Conservation (phyloP, 2,888 invertebrate genomes). For the Callimorpha dominula region DNA sequence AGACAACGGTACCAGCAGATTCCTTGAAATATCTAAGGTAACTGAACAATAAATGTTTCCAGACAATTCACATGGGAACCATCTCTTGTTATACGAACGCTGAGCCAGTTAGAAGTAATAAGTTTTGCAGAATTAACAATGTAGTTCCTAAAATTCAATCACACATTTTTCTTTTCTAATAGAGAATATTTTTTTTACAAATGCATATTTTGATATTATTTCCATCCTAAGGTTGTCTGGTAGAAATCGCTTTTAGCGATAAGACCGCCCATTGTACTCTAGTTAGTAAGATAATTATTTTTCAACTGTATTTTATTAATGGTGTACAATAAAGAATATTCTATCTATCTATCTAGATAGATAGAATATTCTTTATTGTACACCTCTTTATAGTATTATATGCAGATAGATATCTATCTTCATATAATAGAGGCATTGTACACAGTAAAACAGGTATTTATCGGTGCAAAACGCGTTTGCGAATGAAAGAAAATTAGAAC, state of each 20-base stretch:
- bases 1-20: constrained; percentile 14
- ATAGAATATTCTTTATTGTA: no score
- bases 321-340: no score
- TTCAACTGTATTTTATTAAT: no score
- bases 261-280: no score
- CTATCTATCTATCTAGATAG: no score
- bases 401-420: no score
- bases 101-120: constrained; percentile 38
- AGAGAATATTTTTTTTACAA: constrained; percentile 34
- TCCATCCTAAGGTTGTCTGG: no score
- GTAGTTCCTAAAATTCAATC: constrained; percentile 50
- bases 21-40: constrained; percentile 11
- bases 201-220: no score
- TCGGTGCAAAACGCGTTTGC: constrained; percentile 61
- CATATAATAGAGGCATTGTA: constrained; percentile 65
- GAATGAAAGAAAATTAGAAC: constrained; percentile 66
- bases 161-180: constrained; percentile 41
- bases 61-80: constrained; percentile 29
- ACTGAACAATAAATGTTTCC: constrained; percentile 35
- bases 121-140: constrained; percentile 42
- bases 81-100: constrained; percentile 20
- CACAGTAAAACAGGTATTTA: constrained; percentile 62
- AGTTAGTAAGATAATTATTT: no score
- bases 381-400: no score
- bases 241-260: no score